Conservation (phyloP, 2,888 invertebrate species). For the Mythimna impura region DNA sequence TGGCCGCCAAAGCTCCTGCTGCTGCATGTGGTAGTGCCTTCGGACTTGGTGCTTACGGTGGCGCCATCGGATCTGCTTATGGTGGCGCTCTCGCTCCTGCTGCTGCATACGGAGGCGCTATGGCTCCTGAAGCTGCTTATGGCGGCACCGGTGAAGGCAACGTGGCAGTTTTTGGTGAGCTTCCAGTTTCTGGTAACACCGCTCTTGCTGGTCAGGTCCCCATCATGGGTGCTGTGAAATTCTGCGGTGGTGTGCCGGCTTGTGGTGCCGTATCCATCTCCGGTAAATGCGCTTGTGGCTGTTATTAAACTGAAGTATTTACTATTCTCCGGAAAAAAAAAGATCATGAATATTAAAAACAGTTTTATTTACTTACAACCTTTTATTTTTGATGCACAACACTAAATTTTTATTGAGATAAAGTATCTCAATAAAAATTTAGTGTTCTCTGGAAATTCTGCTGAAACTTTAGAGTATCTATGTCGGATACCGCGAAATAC, state of each 20-base stretch:
- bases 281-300: conserved; percentile 38
- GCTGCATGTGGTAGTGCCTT: conserved; percentile 11
- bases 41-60: conserved; percentile 13
- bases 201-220: conserved; percentile 45
- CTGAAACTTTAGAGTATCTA: too few relatives aligned
- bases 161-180: conserved; percentile 17
- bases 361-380: too few relatives aligned
- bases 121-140: conserved; percentile 20
- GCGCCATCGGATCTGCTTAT: conserved; percentile 1
- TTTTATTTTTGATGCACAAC: too few relatives aligned
- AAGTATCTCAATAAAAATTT: too few relatives aligned
- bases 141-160: conserved; percentile 56
- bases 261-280: conserved; percentile 48
- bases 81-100: conserved; percentile 11
- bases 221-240: too few relatives aligned
- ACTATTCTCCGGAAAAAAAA: too few relatives aligned
- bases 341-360: too few relatives aligned
- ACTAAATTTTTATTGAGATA: too few relatives aligned
- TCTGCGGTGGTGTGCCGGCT: too few relatives aligned
- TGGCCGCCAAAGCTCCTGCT: background rate
- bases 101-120: background rate
- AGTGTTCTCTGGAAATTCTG: too few relatives aligned
- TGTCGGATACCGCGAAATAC: too few relatives aligned
- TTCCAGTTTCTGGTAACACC: conserved; percentile 61
- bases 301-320: too few relatives aligned